phyloP scores from a whole-genome alignment of 2,888 invertebrate species.

The Tenodera sinensis region DNA sequence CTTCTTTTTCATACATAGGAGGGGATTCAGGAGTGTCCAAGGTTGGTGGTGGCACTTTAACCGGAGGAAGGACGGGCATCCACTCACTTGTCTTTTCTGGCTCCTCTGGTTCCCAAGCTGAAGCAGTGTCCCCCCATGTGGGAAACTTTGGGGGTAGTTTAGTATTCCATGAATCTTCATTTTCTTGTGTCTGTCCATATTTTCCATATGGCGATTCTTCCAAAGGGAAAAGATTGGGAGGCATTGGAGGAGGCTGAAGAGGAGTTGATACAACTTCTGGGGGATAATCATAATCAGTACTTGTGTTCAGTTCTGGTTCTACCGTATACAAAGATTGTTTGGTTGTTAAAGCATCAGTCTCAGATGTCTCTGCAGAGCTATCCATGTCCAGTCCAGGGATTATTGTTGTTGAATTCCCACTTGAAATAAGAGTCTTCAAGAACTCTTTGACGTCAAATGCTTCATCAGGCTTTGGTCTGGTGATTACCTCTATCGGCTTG shows the following conservation, averaged over 20 bases:
- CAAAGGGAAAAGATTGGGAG: constrained; percentile 30
- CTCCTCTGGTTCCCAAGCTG: constrained; percentile 34
- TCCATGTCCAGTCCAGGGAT: constrained; percentile 15
- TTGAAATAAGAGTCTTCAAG: constrained; percentile 48
- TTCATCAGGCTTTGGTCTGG: constrained; percentile 49
- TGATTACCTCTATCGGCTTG: constrained; percentile 57
- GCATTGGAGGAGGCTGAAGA: constrained; percentile 30
- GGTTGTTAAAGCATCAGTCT: background rate
- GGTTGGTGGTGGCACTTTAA: constrained; percentile 38
- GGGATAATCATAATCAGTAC: constrained; percentile 19
- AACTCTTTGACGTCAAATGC: constrained; percentile 57
- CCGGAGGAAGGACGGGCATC: constrained; percentile 42
- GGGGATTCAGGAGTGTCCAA: constrained; percentile 64
- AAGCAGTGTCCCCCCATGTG: constrained; percentile 41
- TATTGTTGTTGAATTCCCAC: constrained; percentile 3
- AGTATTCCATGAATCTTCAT: constrained; percentile 30
- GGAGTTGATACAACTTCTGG: constrained; percentile 11
- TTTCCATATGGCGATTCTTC: constrained; percentile 11
- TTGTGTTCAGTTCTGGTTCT: background rate
- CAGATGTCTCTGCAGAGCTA: background rate
- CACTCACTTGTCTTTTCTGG: constrained; percentile 39
- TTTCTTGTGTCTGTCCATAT: constrained; percentile 21
- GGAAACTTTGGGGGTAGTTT: constrained; percentile 47
- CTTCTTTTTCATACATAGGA: constrained; percentile 60
- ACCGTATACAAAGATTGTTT: background rate